Evolutionary conservation across 2,797 vertebrate genomes (phyloP), one percentile per base, ranked within the genome.

Genomic region (Propithecus deckenii): DNA sequence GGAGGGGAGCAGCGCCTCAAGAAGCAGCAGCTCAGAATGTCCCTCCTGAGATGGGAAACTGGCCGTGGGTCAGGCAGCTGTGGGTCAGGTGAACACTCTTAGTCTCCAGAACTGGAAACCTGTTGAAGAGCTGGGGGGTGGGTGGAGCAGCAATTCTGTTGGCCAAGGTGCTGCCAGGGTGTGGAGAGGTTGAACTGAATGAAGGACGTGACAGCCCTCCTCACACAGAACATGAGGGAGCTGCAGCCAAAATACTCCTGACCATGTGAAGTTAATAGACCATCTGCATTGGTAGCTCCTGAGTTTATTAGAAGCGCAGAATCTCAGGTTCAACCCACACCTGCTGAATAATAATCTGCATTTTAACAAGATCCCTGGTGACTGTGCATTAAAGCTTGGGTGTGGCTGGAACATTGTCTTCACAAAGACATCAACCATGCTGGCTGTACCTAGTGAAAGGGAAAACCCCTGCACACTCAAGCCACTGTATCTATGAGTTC

Each of bases 231-330:
- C 30, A 50, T 1, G 18, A 72, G 28, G 2, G 41, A 78, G 55
- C 12, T 14, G 32, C 30, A 25, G 55, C 17, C 17, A 11, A 55
- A 61, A 43, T 67, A 41, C 20, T 74, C 22, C 63, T 71, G 48
- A 81, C 63, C 32, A 23, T 1, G 2, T 5, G 20, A 15, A 20
- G 17, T 48, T 9, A 0, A 0, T 61, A 57, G 48, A 61, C 35
- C 28, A 43, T 28, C 15, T 69, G 20, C 30, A 20, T 12, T 20
- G 20, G 17, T 43, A 87, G 28, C 57, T 23, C n/a, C 35, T 61
- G 79, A 83, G 10, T 72, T 75, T 81, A 80, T 59, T 52, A 80
- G 69, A 90, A 84, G 84, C n/a, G 22, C 35, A 93, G 65, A 86
- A 18, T 23, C 20, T 61, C 22, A 55, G 72, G 23, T 67, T 59